phyloP scores from a whole-genome alignment of 1,140 invertebrate genomes.

The Diabrotica virgifera region DNA sequence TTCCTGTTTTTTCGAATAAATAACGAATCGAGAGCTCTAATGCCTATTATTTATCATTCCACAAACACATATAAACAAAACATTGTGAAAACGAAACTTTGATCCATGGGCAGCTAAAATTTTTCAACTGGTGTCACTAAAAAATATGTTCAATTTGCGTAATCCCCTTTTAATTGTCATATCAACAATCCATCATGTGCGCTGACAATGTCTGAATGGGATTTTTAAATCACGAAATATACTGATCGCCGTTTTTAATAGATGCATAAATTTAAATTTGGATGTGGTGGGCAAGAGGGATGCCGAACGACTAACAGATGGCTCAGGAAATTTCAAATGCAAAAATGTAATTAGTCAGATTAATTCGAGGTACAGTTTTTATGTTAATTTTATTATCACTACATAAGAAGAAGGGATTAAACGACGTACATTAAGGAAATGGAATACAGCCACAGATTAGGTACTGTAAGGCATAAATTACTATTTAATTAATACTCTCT shows the following conservation, averaged over 20 bases:
- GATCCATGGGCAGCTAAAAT: not conserved
- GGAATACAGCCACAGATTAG: too few species aligned
- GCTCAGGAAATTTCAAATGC: not conserved
- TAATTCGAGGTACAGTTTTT: too few species aligned
- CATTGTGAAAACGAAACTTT: slow-evolving; percentile 1
- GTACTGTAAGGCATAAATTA: too few species aligned
- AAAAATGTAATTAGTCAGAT: too few species aligned
- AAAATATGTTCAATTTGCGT: slow-evolving; percentile 16
- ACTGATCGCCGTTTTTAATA: slow-evolving; percentile 13
- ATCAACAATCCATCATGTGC: slow-evolving; percentile 18
- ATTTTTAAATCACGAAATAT: slow-evolving; percentile 19
- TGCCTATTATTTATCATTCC: too few species aligned
- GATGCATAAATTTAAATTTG: slow-evolving; percentile 15
- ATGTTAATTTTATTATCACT: too few species aligned
- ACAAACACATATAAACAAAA: not conserved
- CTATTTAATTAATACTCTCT: too few species aligned
- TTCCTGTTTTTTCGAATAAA: too few species aligned
- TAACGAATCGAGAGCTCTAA: too few species aligned
- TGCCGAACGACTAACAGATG: not conserved
- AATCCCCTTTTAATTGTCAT: slow-evolving; percentile 19
- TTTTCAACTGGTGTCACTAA: not conserved
- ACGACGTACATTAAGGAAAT: too few species aligned
- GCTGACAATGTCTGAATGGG: slow-evolving; percentile 16
- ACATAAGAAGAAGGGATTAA: too few species aligned
- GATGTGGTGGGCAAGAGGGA: not conserved